Evolutionary conservation across 2,797 vertebrate genomes (phyloP), one percentile per base, ranked within the genome.

Genomic region (Spinus olivaceus): DNA sequence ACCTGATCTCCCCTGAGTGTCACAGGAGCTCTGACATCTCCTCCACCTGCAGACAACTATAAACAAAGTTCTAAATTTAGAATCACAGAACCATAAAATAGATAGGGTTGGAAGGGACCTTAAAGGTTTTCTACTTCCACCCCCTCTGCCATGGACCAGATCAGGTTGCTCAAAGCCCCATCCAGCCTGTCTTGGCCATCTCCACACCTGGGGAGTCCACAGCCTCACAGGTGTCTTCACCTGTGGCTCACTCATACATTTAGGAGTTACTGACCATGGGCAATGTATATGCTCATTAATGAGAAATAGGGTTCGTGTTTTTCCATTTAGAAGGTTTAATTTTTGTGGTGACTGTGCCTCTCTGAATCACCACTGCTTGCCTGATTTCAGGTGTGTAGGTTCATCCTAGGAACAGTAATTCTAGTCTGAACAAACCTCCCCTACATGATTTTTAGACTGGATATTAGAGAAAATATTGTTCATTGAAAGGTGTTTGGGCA

Each of bases 31-130:
- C 60, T 90, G 49, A 50, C 41, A 46, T 14, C 10, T 50, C 25
- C 35, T 30, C 4, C 4, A 7, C 10, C 7, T 2, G 2, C 4
- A 56, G 14, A 57, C 8, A 59, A 1, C 8, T 18, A 4, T 1
- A 61, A 37, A 12, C 4, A 92, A 74, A 66, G 8, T 22, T 76
- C 21, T 76, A 56, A 42, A 41, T 35, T 42, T 35, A 63, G 12
- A 51, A 23, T 51, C 15, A 10, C 12, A 37, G 27, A 66, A 23
- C 16, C 37, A 39, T n/a, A 28, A 23, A 53, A 60, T 14, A 19
- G 28, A 60, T 23, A 33, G 12, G 10, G 13, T 25, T 60, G 47
- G 54, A 46, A 53, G 13, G 11, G 23, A 21, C 19, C 10, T 33
- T 17, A 21, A 11, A 77, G 6, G 6, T 46, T n/a, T 77, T 46